A percentile compares a stretch with the other conserved stretches of the same genome.
Conservation (phyloP, 2,797 vertebrate genomes). For the Sebastes vulpes region DNA sequence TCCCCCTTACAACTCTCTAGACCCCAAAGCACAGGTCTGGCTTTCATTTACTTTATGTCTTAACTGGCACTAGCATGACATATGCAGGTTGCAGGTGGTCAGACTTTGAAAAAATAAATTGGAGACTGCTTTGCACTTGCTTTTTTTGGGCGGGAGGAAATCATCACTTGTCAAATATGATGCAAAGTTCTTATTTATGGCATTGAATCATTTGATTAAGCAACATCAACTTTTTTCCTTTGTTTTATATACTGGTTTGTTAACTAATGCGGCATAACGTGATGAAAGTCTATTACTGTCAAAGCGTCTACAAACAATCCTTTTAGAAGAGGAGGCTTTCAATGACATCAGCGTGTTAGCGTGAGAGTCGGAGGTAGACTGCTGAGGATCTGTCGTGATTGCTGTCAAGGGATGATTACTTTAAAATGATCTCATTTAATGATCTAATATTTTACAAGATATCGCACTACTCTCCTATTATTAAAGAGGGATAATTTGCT, state of each 20-base stretch:
- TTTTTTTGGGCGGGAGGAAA: slow-evolving; percentile 18
- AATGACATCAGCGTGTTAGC: slow-evolving; percentile 73
- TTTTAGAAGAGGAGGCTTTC: slow-evolving; percentile 35
- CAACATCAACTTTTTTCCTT: slow-evolving; percentile 14
- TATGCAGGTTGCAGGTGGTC: slow-evolving; percentile 80
- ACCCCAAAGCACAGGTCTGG: slow-evolving; percentile 77
- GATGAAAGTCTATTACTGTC: slow-evolving; percentile 38
- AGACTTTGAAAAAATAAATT: slow-evolving; percentile 38
- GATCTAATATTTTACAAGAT: slow-evolving; percentile 74
- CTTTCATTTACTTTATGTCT: slow-evolving; percentile 83
- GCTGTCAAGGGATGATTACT: slow-evolving; percentile 74
- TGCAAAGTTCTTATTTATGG: slow-evolving; percentile 16
- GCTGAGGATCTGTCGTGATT: slow-evolving; percentile 70
- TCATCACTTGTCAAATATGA: slow-evolving; percentile 43
- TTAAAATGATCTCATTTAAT: slow-evolving; percentile 79
- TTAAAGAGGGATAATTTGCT: slow-evolving; percentile 51
- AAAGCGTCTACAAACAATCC: slow-evolving; percentile 29
- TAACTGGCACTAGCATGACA: slow-evolving; percentile 78
- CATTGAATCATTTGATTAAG: slow-evolving; percentile 4
- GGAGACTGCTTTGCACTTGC: slow-evolving; percentile 52
- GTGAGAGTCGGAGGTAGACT: slow-evolving; percentile 72
- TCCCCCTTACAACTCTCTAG: slow-evolving; percentile 64
- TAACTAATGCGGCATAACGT: slow-evolving; percentile 11
- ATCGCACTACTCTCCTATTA: slow-evolving; percentile 35
- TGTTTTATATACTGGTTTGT: slow-evolving; percentile 26